phyloP scores from a whole-genome alignment of 2,888 invertebrate species.

The Nycteola revayana region DNA sequence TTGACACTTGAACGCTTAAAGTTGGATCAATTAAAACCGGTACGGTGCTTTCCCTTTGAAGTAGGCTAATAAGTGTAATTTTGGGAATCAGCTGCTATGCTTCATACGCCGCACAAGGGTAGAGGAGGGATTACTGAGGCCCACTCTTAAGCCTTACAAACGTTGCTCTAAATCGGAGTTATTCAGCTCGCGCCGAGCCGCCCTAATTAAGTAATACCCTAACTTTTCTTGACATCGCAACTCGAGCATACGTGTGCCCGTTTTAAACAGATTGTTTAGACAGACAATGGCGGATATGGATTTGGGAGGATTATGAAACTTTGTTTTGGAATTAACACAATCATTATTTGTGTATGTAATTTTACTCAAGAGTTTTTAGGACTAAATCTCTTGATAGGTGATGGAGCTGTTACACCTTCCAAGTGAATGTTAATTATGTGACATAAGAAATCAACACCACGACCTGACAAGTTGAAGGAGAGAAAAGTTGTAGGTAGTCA shows the following conservation, averaged over 20 bases:
- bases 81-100: constrained; percentile 20
- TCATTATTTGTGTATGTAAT: too few species aligned
- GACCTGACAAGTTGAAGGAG: too few species aligned
- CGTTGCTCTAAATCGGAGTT: constrained; percentile 64
- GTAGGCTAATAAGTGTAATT: constrained; percentile 24
- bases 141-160: constrained; percentile 61
- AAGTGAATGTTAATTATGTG: too few species aligned
- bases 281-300: constrained; percentile 51
- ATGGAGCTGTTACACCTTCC: too few species aligned
- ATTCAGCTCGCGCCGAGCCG: constrained; percentile 57
- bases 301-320: constrained; percentile 46
- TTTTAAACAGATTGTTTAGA: constrained; percentile 55
- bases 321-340: constrained; percentile 35
- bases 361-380: too few species aligned
- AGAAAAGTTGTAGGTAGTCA: too few species aligned
- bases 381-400: too few species aligned
- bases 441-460: too few species aligned
- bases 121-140: constrained; percentile 44
- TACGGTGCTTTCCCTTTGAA: constrained; percentile 10
- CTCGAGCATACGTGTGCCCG: constrained; percentile 47
- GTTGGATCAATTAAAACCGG: too few species aligned
- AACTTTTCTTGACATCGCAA: constrained; percentile 66
- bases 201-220: constrained; percentile 66
- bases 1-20: too few species aligned
- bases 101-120: constrained; percentile 17